Base-by-base conservation (phyloP, 2,113 vertebrate genomes). In the Lagopus leucura region DNA sequence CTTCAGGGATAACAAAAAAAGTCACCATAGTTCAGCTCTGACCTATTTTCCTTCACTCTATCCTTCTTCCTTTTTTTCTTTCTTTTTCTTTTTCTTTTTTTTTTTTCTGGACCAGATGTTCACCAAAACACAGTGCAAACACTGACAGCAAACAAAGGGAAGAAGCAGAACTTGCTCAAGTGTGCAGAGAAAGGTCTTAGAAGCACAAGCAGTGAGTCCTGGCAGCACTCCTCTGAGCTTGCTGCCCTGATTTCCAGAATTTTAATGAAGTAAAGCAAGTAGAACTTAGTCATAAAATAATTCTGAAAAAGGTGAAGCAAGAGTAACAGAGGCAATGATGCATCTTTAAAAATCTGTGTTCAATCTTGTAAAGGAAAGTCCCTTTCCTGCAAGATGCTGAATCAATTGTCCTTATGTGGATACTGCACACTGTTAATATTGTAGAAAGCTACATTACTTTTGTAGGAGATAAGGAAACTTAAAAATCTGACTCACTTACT, bases 261-360 rank as follows among this genome's bases (percentile, higher is more conserved):
- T 82, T 84, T 78, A 72, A 79, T 82, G 57, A 72, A 75, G 63
- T 40, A 92, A 57, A 78, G 8, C 40, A 63, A 81, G n/a, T 24
- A 88, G 43, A 81, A 72, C n/a, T 36, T 92, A 42, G n/a, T n/a
- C 22, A 63, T 79, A 69, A 63, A 85, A 64, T 69, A 77, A 55
- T 45, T 48, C 70, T 80, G 48, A 34, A 92, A 85, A 74, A 82
- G 24, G 13, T 87, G 86, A 85, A 90, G 27, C n/a, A 86, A 94
- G 58, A 15, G 21, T 30, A 87, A 90, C 13, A 7, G 13, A 25
- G 58, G 10, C 21, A 80, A 71, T 15, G 32, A 60, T 19, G 3
- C 74, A 18, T 7, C n/a, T 92, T 83, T 52, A 11, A 43, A 24
- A 65, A 34, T 69, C 30, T 21, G 10, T 54, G 28, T 5, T 65